Conservation (phyloP, 2,888 invertebrate genomes). For the Pherbina coryleti region DNA sequence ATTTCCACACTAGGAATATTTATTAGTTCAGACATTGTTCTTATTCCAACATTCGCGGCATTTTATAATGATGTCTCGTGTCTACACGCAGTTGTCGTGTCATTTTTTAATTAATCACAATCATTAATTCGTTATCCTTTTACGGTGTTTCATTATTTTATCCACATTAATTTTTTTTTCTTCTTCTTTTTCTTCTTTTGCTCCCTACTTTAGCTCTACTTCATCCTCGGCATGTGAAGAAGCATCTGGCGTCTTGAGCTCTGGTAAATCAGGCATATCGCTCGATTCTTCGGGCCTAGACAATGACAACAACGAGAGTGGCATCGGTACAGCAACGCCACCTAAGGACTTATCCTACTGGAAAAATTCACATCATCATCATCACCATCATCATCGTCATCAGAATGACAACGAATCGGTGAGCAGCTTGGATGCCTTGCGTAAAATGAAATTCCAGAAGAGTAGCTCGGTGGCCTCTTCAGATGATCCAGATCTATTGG, state of each 20-base stretch:
- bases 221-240: conserved; percentile 69
- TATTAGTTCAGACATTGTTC: not conserved
- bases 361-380: conserved; percentile 56
- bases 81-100: not conserved
- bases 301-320: conserved; percentile 68
- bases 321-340: conserved; percentile 68
- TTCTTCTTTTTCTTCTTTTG: conserved; percentile 4
- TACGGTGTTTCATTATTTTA: not conserved
- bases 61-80: not conserved
- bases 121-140: conserved; percentile 5
- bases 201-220: conserved; percentile 61
- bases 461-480: conserved; percentile 65
- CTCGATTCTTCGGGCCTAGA: conserved; percentile 68
- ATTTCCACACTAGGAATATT: conserved; percentile 17
- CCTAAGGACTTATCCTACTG: conserved; percentile 68
- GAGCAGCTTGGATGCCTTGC: conserved; percentile 64
- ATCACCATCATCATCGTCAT: conserved; percentile 52
- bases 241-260: conserved; percentile 66
- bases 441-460: conserved; percentile 67
- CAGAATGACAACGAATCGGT: conserved; percentile 64
- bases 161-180: not conserved
- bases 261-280: conserved; percentile 68
- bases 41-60: not conserved
- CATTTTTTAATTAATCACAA: conserved; percentile 32
- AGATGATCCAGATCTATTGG: conserved; percentile 68